Conservation (phyloP, 1,140 invertebrate species). For the Hylaeus anthracinus region DNA sequence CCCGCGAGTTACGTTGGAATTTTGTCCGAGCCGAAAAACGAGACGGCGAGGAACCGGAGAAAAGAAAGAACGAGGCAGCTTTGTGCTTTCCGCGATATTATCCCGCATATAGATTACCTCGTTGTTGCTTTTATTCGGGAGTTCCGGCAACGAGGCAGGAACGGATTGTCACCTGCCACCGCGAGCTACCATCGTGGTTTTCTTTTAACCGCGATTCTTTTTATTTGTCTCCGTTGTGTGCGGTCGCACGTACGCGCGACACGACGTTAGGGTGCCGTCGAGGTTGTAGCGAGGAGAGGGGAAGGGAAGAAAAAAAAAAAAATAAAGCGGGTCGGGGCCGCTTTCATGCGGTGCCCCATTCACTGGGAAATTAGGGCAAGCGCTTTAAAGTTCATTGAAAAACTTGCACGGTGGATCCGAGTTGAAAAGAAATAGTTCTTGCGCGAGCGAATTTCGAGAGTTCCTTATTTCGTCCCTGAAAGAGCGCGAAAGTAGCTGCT, state of each 20-base stretch:
- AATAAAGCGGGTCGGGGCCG: slow-evolving; percentile 55
- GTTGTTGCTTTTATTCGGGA: slow-evolving; percentile 29
- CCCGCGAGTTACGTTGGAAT: too few relatives aligned
- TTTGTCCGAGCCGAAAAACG: background rate
- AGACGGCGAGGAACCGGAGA: background rate
- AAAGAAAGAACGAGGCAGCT: background rate
- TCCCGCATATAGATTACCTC: slow-evolving; percentile 34
- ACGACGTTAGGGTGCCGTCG: background rate
- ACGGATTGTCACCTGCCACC: slow-evolving; percentile 33
- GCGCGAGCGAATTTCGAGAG: slow-evolving; percentile 58
- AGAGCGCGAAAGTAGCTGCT: slow-evolving; percentile 52
- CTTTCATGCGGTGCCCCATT: slow-evolving; percentile 61
- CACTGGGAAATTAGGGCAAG: slow-evolving; percentile 64
- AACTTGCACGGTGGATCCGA: slow-evolving; percentile 15
- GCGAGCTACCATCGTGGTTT: slow-evolving; percentile 29
- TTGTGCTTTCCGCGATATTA: slow-evolving; percentile 18
- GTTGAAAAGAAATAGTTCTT: slow-evolving; percentile 52
- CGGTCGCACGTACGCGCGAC: slow-evolving; percentile 10
- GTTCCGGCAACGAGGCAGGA: slow-evolving; percentile 22
- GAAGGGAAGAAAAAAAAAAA: slow-evolving; percentile 20
- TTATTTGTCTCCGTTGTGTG: slow-evolving; percentile 16
- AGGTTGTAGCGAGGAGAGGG: background rate
- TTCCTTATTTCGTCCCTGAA: slow-evolving; percentile 58
- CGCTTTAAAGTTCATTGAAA: slow-evolving; percentile 66
- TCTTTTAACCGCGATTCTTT: slow-evolving; percentile 45